phyloP scores from a whole-genome alignment of 2,113 vertebrate genomes.

The Periophthalmus modestus region DNA sequence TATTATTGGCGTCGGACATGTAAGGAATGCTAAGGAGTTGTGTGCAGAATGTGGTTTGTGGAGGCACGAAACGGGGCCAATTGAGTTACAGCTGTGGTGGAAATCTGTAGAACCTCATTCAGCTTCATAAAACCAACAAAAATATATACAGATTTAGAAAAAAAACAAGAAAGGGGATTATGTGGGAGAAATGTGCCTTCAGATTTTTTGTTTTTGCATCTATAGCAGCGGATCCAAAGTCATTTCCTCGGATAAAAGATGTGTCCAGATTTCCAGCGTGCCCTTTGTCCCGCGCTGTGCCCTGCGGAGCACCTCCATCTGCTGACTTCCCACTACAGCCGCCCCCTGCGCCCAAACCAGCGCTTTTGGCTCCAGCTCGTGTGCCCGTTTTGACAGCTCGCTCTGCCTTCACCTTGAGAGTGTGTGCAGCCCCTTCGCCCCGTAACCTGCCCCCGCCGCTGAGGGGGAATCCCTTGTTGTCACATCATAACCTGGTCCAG shows the following conservation, averaged over 20 bases:
- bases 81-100: not conserved
- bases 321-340: conserved; percentile 41
- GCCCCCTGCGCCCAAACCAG: conserved; percentile 35
- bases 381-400: conserved; percentile 39
- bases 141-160: not conserved
- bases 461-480: conserved; percentile 56
- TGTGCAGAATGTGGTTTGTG: conserved; percentile 13
- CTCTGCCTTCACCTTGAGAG: conserved; percentile 51
- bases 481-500: conserved; percentile 45
- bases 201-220: not conserved
- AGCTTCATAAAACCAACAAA: not conserved
- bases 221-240: not conserved
- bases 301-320: conserved; percentile 61
- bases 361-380: conserved; percentile 34
- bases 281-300: conserved; percentile 34
- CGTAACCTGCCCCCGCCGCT: conserved; percentile 58
- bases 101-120: not conserved
- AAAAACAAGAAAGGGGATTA: too few species aligned
- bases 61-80: conserved; percentile 1
- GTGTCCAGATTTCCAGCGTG: conserved; percentile 43
- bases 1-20: conserved; percentile 48
- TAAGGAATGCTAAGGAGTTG: conserved; percentile 32
- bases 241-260: conserved; percentile 21
- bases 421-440: conserved; percentile 11
- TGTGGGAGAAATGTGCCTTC: not conserved